phyloP scores from a whole-genome alignment of 2,797 vertebrate species.

The Parauchenoglanis punctatus region DNA sequence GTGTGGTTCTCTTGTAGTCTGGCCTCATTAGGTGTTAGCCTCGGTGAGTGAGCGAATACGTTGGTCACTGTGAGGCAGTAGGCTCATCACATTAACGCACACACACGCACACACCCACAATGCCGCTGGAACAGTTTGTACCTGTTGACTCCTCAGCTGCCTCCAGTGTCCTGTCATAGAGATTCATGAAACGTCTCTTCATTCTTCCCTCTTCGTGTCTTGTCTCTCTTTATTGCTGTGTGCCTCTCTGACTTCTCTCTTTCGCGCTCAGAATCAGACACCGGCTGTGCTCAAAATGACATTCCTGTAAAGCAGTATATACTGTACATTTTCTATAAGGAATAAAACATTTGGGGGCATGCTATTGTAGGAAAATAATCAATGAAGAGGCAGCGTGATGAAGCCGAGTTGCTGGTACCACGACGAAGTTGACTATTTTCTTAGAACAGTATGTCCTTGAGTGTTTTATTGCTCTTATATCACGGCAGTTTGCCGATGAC shows the following conservation, averaged over 20 bases:
- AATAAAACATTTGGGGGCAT: neutral
- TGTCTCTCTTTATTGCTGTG: constrained; percentile 3
- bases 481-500: neutral
- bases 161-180: constrained; percentile 49
- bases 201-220: constrained; percentile 13
- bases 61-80: constrained; percentile 45
- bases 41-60: constrained; percentile 44
- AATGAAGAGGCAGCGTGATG: neutral
- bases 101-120: neutral
- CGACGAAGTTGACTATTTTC: neutral
- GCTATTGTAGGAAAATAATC: neutral
- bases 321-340: neutral
- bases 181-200: constrained; percentile 38
- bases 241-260: neutral
- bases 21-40: constrained; percentile 57
- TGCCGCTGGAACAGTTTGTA: constrained; percentile 54
- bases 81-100: constrained; percentile 42
- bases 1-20: constrained; percentile 51
- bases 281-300: neutral
- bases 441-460: neutral
- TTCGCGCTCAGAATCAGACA: neutral
- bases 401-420: neutral
- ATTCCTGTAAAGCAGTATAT: neutral
- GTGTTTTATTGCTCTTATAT: neutral
- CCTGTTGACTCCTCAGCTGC: constrained; percentile 55